phyloP scores from a whole-genome alignment of 2,113 vertebrate species.

The Oncorhynchus kisutch region DNA sequence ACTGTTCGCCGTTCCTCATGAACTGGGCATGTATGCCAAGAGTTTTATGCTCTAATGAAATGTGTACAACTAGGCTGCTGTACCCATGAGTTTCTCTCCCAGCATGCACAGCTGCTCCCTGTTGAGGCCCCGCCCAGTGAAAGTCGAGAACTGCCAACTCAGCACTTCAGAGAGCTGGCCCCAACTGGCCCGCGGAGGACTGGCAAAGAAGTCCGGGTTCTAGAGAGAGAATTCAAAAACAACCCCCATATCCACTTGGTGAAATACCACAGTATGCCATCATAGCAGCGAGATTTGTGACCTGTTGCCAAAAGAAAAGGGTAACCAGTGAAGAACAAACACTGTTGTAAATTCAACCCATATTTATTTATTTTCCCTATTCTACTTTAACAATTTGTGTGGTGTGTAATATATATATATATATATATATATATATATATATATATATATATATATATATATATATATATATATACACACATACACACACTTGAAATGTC shows the following conservation, averaged over 20 bases:
- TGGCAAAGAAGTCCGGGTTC: slow-evolving; percentile 92
- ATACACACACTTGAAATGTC: too few relatives aligned
- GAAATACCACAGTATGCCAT: too few relatives aligned
- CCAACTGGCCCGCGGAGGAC: slow-evolving; percentile 82
- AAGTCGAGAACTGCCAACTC: slow-evolving; percentile 95
- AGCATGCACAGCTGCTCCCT: slow-evolving; percentile 91
- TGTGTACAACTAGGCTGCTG: background rate
- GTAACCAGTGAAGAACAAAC: too few relatives aligned
- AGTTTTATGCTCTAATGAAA: background rate
- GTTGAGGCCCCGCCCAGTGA: slow-evolving; percentile 87
- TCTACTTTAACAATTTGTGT: background rate
- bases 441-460: too few relatives aligned
- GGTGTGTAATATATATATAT: background rate
- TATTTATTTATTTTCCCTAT: too few relatives aligned
- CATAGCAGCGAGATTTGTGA: too few relatives aligned
- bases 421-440: too few relatives aligned
- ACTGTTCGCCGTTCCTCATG: background rate
- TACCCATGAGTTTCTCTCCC: slow-evolving; percentile 90
- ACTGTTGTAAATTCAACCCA: too few relatives aligned
- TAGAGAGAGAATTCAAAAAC: slow-evolving; percentile 45
- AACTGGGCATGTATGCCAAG: background rate
- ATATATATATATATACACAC: background rate
- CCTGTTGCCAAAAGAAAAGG: too few relatives aligned
- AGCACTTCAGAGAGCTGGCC: slow-evolving; percentile 91
- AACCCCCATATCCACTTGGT: too few relatives aligned